A percentile compares a stretch with the other conserved stretches of the same genome.
Evolutionary conservation across 2,113 vertebrate species (phyloP).

Genomic region (Mastomys coucha): DNA sequence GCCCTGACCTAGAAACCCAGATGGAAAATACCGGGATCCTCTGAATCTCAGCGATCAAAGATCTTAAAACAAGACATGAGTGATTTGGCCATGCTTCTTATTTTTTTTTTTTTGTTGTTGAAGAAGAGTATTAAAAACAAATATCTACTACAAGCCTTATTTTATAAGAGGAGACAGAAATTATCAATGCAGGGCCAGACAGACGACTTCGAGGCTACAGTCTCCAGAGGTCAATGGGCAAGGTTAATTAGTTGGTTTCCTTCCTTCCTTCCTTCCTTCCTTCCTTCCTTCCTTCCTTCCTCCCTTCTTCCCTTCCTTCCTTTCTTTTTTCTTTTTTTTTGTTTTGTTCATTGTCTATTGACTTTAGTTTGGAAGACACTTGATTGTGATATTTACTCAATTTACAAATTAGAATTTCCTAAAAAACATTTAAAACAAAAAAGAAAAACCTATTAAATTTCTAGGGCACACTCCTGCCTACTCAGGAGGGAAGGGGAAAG

Average conservation of each 20-base stretch:
- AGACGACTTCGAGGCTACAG: neutral
- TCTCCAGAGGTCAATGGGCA: neutral
- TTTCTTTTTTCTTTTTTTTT: neutral
- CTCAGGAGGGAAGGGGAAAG: neutral
- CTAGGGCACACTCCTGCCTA: neutral
- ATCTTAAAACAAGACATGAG: neutral
- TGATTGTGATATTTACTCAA: neutral
- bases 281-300: too few species aligned
- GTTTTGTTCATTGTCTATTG: neutral
- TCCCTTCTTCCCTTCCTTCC: too few species aligned
- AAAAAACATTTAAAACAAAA: neutral
- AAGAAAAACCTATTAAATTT: neutral
- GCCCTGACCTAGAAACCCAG: neutral
- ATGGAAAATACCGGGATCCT: neutral
- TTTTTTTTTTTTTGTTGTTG: neutral
- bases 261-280: neutral
- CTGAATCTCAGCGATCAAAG: neutral
- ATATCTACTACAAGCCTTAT: neutral
- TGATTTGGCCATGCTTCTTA: neutral
- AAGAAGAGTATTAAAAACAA: neutral
- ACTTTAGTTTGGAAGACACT: neutral
- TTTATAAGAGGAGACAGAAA: slow-evolving; percentile 39
- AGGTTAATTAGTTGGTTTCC: neutral
- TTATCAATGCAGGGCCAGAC: neutral
- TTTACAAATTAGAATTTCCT: neutral